Evolutionary conservation across 2,797 vertebrate genomes (phyloP), one percentile per base, ranked within the genome.

Genomic region (Pipistrellus nathusii): DNA sequence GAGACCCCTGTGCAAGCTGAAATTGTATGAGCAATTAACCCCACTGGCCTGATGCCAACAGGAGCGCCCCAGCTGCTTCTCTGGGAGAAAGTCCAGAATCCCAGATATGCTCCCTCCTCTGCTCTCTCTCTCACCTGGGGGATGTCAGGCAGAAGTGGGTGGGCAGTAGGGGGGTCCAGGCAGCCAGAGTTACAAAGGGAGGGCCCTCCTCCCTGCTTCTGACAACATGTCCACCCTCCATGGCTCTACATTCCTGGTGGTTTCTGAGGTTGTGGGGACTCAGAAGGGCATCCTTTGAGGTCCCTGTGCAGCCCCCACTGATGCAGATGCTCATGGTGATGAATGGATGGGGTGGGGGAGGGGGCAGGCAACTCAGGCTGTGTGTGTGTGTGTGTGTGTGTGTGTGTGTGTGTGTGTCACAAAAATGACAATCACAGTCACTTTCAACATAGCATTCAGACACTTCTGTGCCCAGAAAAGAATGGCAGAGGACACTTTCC

Each of bases 21-120:
- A 82, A 75, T 64, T 75, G 64, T 57, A 46, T 69, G 68, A 73
- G 44, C 78, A 77, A 86, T 93, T 93, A 90, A 84, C 93, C 93
- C 88, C 27, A 13, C 57, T 78, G 88, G 73, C 64, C 62, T 2
- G 1, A 14, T 3, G 20, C 82, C 78, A 59, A 32, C 72, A 81
- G 66, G 72, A 81, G 51, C 8, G 8, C 44, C 27, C 53, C 69
- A 41, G 73, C 78, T 75, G 72, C 75, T 76, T 91, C 53, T 48
- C 41, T 78, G 48, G 72, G 55, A 77, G 71, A 81, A 73, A 68
- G 91, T 32, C 35, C 73, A n/a, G 93, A 62, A 55, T 59, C 38
- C 35, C 6, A 8, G 7, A 23, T 21, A 35, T 44, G 44, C 18
- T 48, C 27, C 44, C n/a, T 62, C 53, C 11, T 55, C n/a, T 32